Base-by-base conservation (phyloP, 1,140 invertebrate species). In the Eriocheir sinensis region DNA sequence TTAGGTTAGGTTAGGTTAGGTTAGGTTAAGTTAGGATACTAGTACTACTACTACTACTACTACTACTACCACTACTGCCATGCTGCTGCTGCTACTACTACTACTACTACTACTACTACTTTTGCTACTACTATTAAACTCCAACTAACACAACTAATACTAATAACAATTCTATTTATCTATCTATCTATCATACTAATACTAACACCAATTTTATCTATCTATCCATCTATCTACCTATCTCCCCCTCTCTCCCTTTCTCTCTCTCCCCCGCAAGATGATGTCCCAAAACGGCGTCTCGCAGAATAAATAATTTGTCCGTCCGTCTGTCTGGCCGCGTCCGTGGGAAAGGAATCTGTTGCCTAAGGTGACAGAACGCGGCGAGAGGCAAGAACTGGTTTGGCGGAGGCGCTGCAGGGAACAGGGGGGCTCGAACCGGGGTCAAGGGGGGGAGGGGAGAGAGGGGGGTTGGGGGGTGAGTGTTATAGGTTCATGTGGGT, bases 291-390 rank as follows among this genome's bases (percentile, higher is more conserved):
- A 72, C 6, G 60, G 60, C 27, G 60, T n/a, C 21, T 72, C 21
- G 21, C 21, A n/a, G 60, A 1, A 21, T 72, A n/a, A n/a, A 21
- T 72, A 12, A 72, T 72, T 72, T 72, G 60, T n/a, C 21, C n/a
- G 60, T n/a, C 48, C 21, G 48, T 27, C 60, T 72, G 60, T 72
- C 60, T 53, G 12, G 60, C n/a, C n/a, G 60, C 27, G 60, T 72
- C 60, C 60, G 60, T 72, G 60, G 60, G 60, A 72, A 72, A 72
- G 60, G 60, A 72, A 72, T 72, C 60, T n/a, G 21, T n/a, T n/a
- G 60, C 60, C 60, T 0, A 0, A n/a, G 60, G 60, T 72, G 60
- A 72, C 60, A 72, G 60, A n/a, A 72, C 60, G 21, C 60, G n/a
- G 60, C 17, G 60, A 21, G 60, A 21, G 60, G 60, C 60, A 72